A percentile compares a stretch with the other conserved stretches of the same genome.
Conservation (phyloP, 2,888 invertebrate species). For the Pseudoips prasinana region DNA sequence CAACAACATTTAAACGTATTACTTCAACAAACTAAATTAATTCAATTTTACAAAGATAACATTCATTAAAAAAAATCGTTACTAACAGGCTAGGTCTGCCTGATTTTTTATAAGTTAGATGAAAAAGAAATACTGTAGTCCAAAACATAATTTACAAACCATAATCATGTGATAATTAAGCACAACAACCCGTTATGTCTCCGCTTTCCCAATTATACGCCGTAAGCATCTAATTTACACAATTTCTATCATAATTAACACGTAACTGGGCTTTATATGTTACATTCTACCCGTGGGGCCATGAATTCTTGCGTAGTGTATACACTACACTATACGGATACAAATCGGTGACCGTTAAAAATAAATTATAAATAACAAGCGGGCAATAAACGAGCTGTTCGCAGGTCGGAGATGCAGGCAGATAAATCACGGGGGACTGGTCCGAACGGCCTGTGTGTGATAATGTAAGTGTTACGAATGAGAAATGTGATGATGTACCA, state of each 20-base stretch:
- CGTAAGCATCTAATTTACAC: constrained; percentile 24
- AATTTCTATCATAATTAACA: constrained; percentile 46
- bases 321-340: constrained; percentile 48
- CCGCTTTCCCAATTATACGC: constrained; percentile 15
- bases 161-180: constrained; percentile 17
- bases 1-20: too few species aligned
- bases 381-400: constrained; percentile 77
- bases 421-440: constrained; percentile 72
- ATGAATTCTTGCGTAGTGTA: constrained; percentile 30
- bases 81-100: too few species aligned
- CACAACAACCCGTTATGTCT: constrained; percentile 16
- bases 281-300: constrained; percentile 39
- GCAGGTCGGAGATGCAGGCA: constrained; percentile 75
- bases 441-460: constrained; percentile 42
- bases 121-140: too few species aligned
- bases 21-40: too few species aligned
- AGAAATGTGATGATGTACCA: constrained; percentile 58
- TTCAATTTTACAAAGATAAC: too few species aligned
- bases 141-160: too few species aligned
- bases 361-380: constrained; percentile 82
- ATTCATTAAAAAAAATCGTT: too few species aligned
- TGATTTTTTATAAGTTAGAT: too few species aligned
- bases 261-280: constrained; percentile 33
- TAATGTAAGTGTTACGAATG: constrained; percentile 65
- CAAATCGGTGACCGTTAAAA: constrained; percentile 79